Percentiles rank a stretch among this genome's conserved stretches.
These are phyloP conservation scores for Neodon shergylaensis DNA, from an alignment of 2,113 vertebrate genomes.

Conservation along the genomic window DNA sequence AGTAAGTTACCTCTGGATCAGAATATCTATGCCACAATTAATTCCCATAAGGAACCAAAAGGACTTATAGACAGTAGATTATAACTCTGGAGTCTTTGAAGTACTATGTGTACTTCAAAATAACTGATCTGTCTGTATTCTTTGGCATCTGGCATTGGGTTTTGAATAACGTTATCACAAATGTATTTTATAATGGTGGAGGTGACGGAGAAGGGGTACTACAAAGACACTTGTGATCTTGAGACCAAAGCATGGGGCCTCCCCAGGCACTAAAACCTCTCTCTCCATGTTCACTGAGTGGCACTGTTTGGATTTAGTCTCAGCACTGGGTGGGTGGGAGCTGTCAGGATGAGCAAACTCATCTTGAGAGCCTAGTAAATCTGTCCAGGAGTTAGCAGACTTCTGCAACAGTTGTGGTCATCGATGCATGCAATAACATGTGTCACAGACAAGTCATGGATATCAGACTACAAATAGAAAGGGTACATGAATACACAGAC, in stretches of 20 bases:
- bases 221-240: not conserved
- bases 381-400: not conserved
- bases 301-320: not conserved
- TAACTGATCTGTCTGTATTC: not conserved
- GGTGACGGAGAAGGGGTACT: not conserved
- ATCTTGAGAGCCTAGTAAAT: not conserved
- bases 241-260: not conserved
- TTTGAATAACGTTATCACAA: not conserved
- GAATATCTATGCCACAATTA: not conserved
- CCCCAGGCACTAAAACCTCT: not conserved
- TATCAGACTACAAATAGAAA: not conserved
- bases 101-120: not conserved
- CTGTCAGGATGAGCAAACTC: not conserved
- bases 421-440: not conserved
- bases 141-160: not conserved
- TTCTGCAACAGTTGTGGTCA: not conserved
- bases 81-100: conserved; percentile 9
- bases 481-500: not conserved
- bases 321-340: not conserved
- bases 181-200: not conserved
- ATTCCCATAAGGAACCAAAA: not conserved
- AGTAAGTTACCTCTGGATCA: not conserved
- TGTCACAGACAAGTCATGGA: not conserved
- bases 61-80: not conserved
- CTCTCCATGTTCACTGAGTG: not conserved